Percentiles rank a stretch among this genome's conserved stretches.
These are phyloP conservation scores for Paelopatides confundens DNA, from an alignment of 53 echinoderm and acorn worm species.

Conservation along the genomic window DNA sequence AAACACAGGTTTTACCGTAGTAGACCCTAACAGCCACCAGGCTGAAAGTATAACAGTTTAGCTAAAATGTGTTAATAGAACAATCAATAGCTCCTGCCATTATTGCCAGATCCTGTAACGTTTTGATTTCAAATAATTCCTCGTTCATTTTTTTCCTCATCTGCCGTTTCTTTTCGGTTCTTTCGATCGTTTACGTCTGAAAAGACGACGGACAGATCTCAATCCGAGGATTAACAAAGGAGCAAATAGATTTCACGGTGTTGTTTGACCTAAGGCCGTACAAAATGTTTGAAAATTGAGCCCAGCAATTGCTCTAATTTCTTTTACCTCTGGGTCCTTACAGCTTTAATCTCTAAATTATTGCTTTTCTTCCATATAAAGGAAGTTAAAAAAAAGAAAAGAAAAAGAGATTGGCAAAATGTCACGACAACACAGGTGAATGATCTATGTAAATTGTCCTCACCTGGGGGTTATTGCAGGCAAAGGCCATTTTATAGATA, in stretches of 20 bases:
- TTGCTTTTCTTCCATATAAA: background rate
- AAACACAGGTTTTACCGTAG: background rate
- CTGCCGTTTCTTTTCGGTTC: background rate
- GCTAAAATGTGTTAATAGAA: constrained; percentile 38
- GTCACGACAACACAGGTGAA: constrained; percentile 31
- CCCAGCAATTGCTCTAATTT: constrained; percentile 49
- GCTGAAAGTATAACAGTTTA: constrained; percentile 28
- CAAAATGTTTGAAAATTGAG: constrained; percentile 44
- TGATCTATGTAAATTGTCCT: constrained; percentile 7
- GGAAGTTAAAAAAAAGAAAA: background rate
- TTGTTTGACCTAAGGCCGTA: constrained; percentile 31
- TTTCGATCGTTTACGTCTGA: background rate
- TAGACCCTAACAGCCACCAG: background rate
- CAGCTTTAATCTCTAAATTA: constrained; percentile 37
- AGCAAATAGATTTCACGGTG: constrained; percentile 21
- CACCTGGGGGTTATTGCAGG: background rate
- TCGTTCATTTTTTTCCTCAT: constrained; percentile 22
- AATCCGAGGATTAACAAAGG: constrained; percentile 13
- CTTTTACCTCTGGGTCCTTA: constrained; percentile 39
- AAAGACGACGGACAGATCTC: background rate
- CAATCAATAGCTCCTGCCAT: constrained; percentile 28
- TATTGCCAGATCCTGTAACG: constrained; percentile 41
- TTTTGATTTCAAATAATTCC: constrained; percentile 45
- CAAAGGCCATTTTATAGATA: background rate
- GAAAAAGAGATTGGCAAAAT: background rate